Evolutionary conservation across 2,888 invertebrate species (phyloP).

Genomic region (Trichacis sp.): DNA sequence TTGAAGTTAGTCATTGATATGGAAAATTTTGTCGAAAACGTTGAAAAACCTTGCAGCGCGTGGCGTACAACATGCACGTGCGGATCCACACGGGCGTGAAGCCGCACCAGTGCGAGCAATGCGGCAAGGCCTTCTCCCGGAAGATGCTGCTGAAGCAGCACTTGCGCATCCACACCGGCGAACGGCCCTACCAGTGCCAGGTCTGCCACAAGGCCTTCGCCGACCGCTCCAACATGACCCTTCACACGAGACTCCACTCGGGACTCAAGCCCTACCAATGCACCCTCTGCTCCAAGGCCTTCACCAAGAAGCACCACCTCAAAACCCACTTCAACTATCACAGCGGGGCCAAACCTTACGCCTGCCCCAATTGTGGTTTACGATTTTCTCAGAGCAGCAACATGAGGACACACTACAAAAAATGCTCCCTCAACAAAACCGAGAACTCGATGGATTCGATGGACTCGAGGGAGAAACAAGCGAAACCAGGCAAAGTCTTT

Average conservation of each 20-base stretch:
- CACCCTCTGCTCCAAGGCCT: conserved; percentile 79
- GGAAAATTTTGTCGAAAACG: no score
- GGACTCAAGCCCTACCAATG: conserved; percentile 82
- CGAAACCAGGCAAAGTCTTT: no score
- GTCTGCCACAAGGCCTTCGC: conserved; percentile 87
- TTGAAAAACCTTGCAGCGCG: conserved; percentile 74
- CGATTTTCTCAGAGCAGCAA: conserved; percentile 88
- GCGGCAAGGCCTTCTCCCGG: conserved; percentile 85
- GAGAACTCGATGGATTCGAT: no score
- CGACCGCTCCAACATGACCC: conserved; percentile 86
- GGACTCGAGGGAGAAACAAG: no score
- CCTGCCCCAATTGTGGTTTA: conserved; percentile 79
- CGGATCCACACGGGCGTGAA: conserved; percentile 86
- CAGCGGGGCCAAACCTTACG: conserved; percentile 85
- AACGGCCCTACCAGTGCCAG: conserved; percentile 83
- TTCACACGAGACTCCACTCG: conserved; percentile 84
- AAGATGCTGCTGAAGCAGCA: conserved; percentile 89
- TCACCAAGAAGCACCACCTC: conserved; percentile 87
- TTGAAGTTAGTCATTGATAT: no score
- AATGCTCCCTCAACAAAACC: conserved; percentile 70
- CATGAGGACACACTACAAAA: conserved; percentile 88
- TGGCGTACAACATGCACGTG: conserved; percentile 90
- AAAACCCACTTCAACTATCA: conserved; percentile 89
- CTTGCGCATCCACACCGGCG: conserved; percentile 84
- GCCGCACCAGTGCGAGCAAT: conserved; percentile 81